Base-by-base conservation (phyloP, 2,797 vertebrate genomes). In the Phaenicophaeus curvirostris region DNA sequence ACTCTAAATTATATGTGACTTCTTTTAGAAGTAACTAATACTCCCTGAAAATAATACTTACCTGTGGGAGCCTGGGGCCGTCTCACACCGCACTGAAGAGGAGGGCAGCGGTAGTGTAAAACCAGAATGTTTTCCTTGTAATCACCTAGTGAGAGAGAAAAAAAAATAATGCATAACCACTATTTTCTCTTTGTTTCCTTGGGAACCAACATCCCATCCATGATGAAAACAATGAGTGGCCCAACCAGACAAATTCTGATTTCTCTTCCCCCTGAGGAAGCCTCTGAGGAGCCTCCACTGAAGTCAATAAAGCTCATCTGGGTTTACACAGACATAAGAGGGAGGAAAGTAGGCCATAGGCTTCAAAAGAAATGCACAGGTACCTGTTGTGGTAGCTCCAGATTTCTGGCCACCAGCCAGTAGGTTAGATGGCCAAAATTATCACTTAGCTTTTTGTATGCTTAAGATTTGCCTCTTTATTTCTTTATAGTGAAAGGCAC, bases 311-410 rank as follows among this genome's bases (percentile, higher is more conserved):
- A 69, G 41, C 8, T 74, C 39, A 3, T 1, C 23, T 20, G 28
- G 31, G 11, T 37, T 87, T 42, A 27, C 12, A 54, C 7, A 41
- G 57, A n/a, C 1, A 0, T 27, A 55, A 55, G 19, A 59, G 28
- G 44, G 27, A 73, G 4, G 17, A 8, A 20, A 0, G 0, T 3
- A 27, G 67, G 21, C 25, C 0, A 0, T 14, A 48, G n/a, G n/a
- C 50, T 89, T 85, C n/a, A 30, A 37, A 65, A 69, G 48, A 41
- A 71, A 76, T 7, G 20, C 31, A 87, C 2, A 5, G 44, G 25
- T 30, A 73, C 44, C 48, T 74, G 15, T 7, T 25, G 18, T 1
- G 3, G 62, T 7, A 57, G 42, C 20, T 53, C 16, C 50, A 63
- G 30, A n/a, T 31, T 78, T 84, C 63, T 83, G 67, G 73, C 59